These are phyloP conservation scores for Polylopha cassiicola DNA, from an alignment of 2,888 invertebrate species.

Conservation along the genomic window DNA sequence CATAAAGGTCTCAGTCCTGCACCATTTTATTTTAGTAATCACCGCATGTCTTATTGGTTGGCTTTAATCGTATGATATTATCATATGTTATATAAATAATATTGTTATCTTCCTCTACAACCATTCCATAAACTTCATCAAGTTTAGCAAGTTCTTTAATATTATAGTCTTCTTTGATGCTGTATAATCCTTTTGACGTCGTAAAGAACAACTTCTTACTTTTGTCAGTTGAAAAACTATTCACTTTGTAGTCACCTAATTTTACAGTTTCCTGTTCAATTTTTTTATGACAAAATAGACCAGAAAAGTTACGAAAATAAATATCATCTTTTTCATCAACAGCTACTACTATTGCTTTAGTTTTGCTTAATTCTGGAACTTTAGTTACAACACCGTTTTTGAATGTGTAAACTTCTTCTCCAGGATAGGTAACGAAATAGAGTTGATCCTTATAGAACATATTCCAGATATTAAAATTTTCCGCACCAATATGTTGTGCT, in stretches of 20 bases:
- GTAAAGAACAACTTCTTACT: constrained; percentile 38
- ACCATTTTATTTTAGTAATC: background rate
- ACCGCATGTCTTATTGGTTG: constrained; percentile 3
- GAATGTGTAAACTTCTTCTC: constrained; percentile 34
- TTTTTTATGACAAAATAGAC: constrained; percentile 33
- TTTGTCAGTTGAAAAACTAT: constrained; percentile 27
- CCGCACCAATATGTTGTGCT: constrained; percentile 34
- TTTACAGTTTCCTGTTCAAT: background rate
- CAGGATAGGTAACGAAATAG: constrained; percentile 48
- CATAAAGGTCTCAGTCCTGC: no score
- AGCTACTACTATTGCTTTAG: constrained; percentile 34
- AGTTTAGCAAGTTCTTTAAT: constrained; percentile 5
- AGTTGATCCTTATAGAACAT: constrained; percentile 52
- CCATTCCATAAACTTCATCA: constrained; percentile 16
- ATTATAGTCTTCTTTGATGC: constrained; percentile 3
- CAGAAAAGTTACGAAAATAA: constrained; percentile 39
- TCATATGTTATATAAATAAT: constrained; percentile 33
- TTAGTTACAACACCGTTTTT: constrained; percentile 26
- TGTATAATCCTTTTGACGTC: constrained; percentile 30
- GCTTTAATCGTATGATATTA: constrained; percentile 34
- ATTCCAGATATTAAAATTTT: constrained; percentile 52
- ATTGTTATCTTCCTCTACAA: constrained; percentile 11
- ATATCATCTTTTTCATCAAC: constrained; percentile 32
- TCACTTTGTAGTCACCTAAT: constrained; percentile 26
- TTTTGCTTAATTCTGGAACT: constrained; percentile 31